A percentile compares a stretch with the other conserved stretches of the same genome.
Evolutionary conservation across 2,113 vertebrate genomes (phyloP).

Genomic region (Crocuta crocuta): DNA sequence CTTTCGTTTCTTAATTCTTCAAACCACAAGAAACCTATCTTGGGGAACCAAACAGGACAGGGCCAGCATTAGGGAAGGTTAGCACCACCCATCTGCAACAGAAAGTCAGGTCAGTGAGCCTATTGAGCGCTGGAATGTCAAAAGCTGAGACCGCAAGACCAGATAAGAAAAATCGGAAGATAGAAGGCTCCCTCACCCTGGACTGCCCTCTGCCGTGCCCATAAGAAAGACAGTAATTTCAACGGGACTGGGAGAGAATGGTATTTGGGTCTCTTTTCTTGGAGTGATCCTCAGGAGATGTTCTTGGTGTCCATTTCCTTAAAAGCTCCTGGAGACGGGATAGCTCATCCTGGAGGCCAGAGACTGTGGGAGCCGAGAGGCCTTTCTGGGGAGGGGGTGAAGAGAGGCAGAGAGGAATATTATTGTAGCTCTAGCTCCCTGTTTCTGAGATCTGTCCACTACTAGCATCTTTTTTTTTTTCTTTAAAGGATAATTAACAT

Average conservation of each 20-base stretch:
- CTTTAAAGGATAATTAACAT: neutral
- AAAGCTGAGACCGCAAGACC: neutral
- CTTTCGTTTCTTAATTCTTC: constrained; percentile 39
- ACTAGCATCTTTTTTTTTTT: neutral
- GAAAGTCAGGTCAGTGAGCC: neutral
- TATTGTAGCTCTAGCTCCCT: neutral
- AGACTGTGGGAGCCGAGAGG: constrained; percentile 68
- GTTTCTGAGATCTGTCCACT: neutral
- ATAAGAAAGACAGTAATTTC: constrained; percentile 21
- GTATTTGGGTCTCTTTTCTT: neutral
- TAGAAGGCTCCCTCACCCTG: neutral
- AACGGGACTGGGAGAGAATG: neutral
- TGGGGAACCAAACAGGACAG: neutral
- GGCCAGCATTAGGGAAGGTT: neutral
- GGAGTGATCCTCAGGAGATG: neutral
- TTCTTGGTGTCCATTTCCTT: constrained; percentile 18
- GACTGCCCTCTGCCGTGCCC: neutral
- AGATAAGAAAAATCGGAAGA: neutral
- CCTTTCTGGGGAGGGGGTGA: constrained; percentile 61
- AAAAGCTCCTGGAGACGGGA: constrained; percentile 83
- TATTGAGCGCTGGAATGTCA: neutral
- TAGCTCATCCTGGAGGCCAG: constrained; percentile 83
- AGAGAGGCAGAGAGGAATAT: neutral
- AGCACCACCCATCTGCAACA: neutral
- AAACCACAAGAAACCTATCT: neutral